Evolutionary conservation across 2,113 vertebrate genomes (phyloP).

Genomic region (Loxodonta africana): DNA sequence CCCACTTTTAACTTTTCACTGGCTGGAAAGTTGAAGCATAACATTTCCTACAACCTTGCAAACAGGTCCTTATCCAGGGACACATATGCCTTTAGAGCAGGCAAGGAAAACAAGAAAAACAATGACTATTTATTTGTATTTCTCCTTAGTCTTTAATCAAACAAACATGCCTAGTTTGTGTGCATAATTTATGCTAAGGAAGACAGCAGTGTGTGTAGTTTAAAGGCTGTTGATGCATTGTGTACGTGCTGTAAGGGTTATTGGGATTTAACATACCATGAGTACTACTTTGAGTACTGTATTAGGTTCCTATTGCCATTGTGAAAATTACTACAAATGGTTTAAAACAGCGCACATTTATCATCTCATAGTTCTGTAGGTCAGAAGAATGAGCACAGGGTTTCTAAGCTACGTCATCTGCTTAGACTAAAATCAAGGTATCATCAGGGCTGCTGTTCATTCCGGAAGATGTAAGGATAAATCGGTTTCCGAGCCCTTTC

Average conservation of each 20-base stretch:
- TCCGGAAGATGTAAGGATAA: not conserved
- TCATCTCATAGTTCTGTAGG: not conserved
- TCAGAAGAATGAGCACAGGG: not conserved
- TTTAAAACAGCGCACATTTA: not conserved
- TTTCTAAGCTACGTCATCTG: not conserved
- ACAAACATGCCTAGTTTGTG: not conserved
- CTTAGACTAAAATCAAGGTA: not conserved
- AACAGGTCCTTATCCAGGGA: not conserved
- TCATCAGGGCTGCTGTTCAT: not conserved
- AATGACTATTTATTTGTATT: not conserved
- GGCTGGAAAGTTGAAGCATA: not conserved
- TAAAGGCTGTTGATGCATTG: not conserved
- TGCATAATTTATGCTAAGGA: not conserved
- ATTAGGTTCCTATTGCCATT: not conserved
- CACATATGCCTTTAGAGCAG: not conserved
- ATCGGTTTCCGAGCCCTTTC: not conserved
- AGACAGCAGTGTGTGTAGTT: not conserved
- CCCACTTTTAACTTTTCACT: conserved; percentile 35
- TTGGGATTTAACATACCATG: not conserved
- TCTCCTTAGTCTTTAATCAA: not conserved
- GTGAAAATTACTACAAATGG: not conserved
- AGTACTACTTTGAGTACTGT: not conserved
- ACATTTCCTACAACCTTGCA: not conserved
- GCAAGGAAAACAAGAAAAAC: not conserved
- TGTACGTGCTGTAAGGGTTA: not conserved